These are phyloP conservation scores for Oryzias javanicus DNA, from an alignment of 2,113 vertebrate species.

Conservation along the genomic window DNA sequence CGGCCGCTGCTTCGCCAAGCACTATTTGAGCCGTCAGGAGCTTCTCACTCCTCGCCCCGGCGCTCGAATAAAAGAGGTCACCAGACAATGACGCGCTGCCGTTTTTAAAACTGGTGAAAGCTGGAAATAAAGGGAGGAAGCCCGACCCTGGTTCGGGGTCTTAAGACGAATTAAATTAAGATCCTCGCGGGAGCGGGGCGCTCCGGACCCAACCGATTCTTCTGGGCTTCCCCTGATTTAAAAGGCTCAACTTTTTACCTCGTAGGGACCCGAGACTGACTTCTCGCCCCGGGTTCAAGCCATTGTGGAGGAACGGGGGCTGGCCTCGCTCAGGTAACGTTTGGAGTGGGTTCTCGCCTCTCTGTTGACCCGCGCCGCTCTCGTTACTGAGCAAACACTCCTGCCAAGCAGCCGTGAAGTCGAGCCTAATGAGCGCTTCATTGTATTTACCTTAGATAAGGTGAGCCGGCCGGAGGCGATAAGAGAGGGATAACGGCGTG, in stretches of 20 bases:
- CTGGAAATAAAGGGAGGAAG: slow-evolving; percentile 77
- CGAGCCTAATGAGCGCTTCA: slow-evolving; percentile 86
- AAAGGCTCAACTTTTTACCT: slow-evolving; percentile 31
- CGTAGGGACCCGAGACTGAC: slow-evolving; percentile 36
- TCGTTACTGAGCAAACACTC: slow-evolving; percentile 79
- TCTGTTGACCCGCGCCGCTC: slow-evolving; percentile 56
- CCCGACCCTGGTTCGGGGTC: slow-evolving; percentile 47
- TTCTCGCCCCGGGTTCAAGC: slow-evolving; percentile 52
- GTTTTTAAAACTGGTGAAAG: slow-evolving; percentile 67
- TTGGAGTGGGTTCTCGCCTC: slow-evolving; percentile 29
- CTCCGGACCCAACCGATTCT: slow-evolving; percentile 62
- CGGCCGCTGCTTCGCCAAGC: slow-evolving; percentile 66
- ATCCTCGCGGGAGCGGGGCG: slow-evolving; percentile 43
- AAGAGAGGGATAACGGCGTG: slow-evolving; percentile 68
- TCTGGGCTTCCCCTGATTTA: slow-evolving; percentile 74
- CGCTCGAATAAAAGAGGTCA: slow-evolving; percentile 57
- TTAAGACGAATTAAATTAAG: slow-evolving; percentile 59
- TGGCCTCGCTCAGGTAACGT: neutral
- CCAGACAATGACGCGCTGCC: slow-evolving; percentile 40
- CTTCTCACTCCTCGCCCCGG: slow-evolving; percentile 27
- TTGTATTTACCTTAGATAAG: slow-evolving; percentile 96
- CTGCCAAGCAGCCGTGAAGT: slow-evolving; percentile 81
- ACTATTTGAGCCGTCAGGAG: slow-evolving; percentile 61
- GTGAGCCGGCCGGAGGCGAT: slow-evolving; percentile 82
- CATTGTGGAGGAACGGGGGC: slow-evolving; percentile 55